phyloP scores from a whole-genome alignment of 2,888 invertebrate species.

The Cenopis cana region DNA sequence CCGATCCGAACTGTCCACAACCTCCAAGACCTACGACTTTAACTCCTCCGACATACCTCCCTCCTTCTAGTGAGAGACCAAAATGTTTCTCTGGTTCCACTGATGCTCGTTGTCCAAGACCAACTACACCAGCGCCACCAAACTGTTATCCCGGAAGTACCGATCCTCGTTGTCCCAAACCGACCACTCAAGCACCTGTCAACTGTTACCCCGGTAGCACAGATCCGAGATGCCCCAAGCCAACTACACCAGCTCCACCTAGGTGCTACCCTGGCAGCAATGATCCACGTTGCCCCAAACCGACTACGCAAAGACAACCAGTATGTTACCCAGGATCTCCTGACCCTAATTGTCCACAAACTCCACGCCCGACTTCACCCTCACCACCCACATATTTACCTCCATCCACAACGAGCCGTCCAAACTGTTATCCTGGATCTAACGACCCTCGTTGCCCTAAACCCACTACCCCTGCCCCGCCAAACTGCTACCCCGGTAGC shows the following conservation, averaged over 20 bases:
- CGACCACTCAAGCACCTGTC: background rate
- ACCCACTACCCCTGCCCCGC: slow-evolving; percentile 49
- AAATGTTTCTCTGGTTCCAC: slow-evolving; percentile 38
- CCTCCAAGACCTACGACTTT: slow-evolving; percentile 49
- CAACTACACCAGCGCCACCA: background rate
- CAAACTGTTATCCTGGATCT: slow-evolving; percentile 53
- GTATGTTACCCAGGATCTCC: background rate
- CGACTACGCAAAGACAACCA: background rate
- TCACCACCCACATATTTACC: background rate
- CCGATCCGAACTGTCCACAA: slow-evolving; percentile 58
- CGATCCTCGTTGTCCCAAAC: background rate
- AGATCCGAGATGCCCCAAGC: slow-evolving; percentile 1
- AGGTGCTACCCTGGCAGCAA: slow-evolving; percentile 50
- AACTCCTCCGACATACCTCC: slow-evolving; percentile 51
- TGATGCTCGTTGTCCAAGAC: slow-evolving; percentile 33
- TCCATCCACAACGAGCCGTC: background rate
- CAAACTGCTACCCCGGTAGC: slow-evolving; percentile 48
- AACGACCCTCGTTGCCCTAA: background rate
- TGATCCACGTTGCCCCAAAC: slow-evolving; percentile 41
- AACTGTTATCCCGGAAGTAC: background rate
- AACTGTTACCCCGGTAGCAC: background rate
- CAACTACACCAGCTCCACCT: slow-evolving; percentile 44
- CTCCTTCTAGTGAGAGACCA: slow-evolving; percentile 43
- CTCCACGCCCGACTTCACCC: background rate
- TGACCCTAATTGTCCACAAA: background rate